phyloP scores from a whole-genome alignment of 2,797 vertebrate genomes.

The Lagodon rhomboides region DNA sequence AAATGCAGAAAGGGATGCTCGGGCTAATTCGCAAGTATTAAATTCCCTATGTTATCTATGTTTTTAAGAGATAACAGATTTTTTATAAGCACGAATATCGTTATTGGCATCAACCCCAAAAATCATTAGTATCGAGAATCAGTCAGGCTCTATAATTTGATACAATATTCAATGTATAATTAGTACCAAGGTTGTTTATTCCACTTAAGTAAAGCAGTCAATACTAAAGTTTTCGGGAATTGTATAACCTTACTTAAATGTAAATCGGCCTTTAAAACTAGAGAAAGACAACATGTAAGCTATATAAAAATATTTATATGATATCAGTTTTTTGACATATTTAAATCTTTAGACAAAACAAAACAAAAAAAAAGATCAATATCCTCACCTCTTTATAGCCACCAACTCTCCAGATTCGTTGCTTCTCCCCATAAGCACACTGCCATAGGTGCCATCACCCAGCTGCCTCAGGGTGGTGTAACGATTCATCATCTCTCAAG shows the following conservation, averaged over 20 bases:
- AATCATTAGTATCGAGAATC: too few species aligned
- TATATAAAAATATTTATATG: neutral
- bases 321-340: neutral
- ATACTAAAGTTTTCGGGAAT: neutral
- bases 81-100: too few species aligned
- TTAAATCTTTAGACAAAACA: neutral
- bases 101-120: too few species aligned
- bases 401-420: slow-evolving; percentile 97
- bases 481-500: slow-evolving; percentile 91
- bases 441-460: slow-evolving; percentile 97
- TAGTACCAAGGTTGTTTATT: neutral
- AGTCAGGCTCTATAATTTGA: too few species aligned
- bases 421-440: slow-evolving; percentile 96
- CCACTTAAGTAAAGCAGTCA: neutral
- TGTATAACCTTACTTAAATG: neutral
- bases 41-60: too few species aligned
- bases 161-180: neutral
- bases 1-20: too few species aligned
- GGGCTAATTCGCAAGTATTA: too few species aligned
- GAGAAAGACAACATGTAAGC: neutral
- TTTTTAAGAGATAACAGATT: too few species aligned
- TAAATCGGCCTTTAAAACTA: neutral
- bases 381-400: slow-evolving; percentile 94
- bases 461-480: slow-evolving; percentile 95
- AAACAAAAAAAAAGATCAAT: neutral